Evolutionary conservation across 1,140 invertebrate genomes (phyloP), one percentile per base, ranked within the genome.

Genomic region (Aphelinus atriplicis): DNA sequence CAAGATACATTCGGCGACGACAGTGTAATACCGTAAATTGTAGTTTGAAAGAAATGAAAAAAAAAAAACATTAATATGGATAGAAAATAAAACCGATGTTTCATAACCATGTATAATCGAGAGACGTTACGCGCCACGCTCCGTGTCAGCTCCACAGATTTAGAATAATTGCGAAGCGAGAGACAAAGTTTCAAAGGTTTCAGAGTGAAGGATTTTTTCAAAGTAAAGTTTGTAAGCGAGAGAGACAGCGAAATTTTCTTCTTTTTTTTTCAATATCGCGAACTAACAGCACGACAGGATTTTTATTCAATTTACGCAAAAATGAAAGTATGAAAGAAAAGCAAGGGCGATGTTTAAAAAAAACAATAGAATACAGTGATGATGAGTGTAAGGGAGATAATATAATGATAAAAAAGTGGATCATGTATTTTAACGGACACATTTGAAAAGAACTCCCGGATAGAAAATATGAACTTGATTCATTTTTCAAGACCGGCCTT

Each of bases 401-500:
- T 83, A 85, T 81, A 55, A 71, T 63, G 43, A 58, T 63, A 71
- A 67, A 56, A 26, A 60, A 47, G 66, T 66, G 50, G 65, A 67
- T 53, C 48, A 71, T 55, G 5, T 74, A 76, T 70, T 75, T 64
- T 10, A 75, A 70, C 65, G 60, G 67, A 64, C 64, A 75, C 26
- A 5, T 71, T 76, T 55, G 45, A 65, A 43, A 7, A 48, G 58
- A 58, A 75, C 62, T 71, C 47, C 51, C 53, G 61, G 45, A 51
- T 5, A 48, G 7, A 70, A 70, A 61, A 51, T 10, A 71, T 55
- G 43, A 71, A 42, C 26, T 7, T 63, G 3, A 43, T 46, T 71
- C 85, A 87, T 85, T 84, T 86, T 88, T 89, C 89, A 89, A 86
- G 87, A 89, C 88, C 89, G 89, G 90, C 90, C 89, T 88, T 86